phyloP scores from a whole-genome alignment of 2,797 vertebrate species.

The Sparus aurata region DNA sequence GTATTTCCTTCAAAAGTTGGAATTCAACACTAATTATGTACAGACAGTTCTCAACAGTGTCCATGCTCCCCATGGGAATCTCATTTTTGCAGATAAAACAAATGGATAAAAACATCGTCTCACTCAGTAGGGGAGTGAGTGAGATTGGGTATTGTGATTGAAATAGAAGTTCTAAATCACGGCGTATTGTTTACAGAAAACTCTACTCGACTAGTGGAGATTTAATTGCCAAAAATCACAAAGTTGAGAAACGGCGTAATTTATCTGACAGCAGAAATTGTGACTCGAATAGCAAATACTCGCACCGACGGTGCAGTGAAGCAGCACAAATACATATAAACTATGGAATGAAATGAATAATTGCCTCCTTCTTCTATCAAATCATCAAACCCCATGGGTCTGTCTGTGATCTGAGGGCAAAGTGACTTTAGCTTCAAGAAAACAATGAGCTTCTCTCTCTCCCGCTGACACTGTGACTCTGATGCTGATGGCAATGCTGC shows the following conservation, averaged over 20 bases:
- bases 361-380: slow-evolving; percentile 77
- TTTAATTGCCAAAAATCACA: slow-evolving; percentile 42
- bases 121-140: background rate
- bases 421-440: slow-evolving; percentile 68
- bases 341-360: slow-evolving; percentile 77
- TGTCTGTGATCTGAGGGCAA: slow-evolving; percentile 73
- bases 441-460: slow-evolving; percentile 74
- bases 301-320: slow-evolving; percentile 39
- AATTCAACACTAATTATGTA: slow-evolving; percentile 29
- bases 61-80: slow-evolving; percentile 26
- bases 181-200: slow-evolving; percentile 5
- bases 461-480: slow-evolving; percentile 73
- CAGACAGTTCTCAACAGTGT: slow-evolving; percentile 37
- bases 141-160: slow-evolving; percentile 23
- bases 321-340: slow-evolving; percentile 68
- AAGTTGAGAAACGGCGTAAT: slow-evolving; percentile 26
- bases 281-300: slow-evolving; percentile 20
- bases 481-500: slow-evolving; percentile 66
- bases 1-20: background rate
- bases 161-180: slow-evolving; percentile 25
- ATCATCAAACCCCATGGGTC: slow-evolving; percentile 76
- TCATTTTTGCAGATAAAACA: slow-evolving; percentile 35
- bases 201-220: slow-evolving; percentile 16
- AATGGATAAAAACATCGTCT: slow-evolving; percentile 17
- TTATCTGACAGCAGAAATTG: slow-evolving; percentile 47